phyloP scores from a whole-genome alignment of 2,113 vertebrate species.

The Baryphthengus martii region DNA sequence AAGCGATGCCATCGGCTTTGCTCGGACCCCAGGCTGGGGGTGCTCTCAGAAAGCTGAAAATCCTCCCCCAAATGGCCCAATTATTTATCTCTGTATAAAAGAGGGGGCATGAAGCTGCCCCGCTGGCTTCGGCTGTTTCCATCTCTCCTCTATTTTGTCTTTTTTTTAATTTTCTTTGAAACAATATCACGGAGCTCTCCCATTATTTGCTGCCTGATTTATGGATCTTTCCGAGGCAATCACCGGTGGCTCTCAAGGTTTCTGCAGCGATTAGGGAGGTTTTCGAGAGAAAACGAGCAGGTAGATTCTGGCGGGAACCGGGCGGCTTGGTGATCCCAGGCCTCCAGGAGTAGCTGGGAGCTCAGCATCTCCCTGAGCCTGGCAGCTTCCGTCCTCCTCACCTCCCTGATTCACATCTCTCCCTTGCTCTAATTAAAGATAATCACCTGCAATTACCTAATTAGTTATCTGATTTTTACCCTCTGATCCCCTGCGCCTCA shows the following conservation, averaged over 20 bases:
- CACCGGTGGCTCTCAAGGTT: not conserved
- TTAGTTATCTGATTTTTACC: not conserved
- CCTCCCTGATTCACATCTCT: not conserved
- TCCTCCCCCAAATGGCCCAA: not conserved
- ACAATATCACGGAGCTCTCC: not conserved
- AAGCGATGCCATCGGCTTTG: rapidly evolving
- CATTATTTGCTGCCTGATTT: not conserved
- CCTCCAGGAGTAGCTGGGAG: not conserved
- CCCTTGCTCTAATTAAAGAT: not conserved
- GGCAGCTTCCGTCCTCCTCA: not conserved
- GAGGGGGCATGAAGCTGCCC: rapidly evolving
- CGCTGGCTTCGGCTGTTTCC: not conserved
- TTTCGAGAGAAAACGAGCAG: not conserved
- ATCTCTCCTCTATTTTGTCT: not conserved
- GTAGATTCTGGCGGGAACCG: not conserved
- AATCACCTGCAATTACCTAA: not conserved
- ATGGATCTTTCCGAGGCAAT: not conserved
- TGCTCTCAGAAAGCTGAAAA: not conserved
- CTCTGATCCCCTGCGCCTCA: rapidly evolving
- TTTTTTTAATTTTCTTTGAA: not conserved
- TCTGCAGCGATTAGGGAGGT: not conserved
- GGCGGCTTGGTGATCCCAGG: rapidly evolving
- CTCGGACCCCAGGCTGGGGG: rapidly evolving
- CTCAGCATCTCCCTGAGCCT: not conserved
- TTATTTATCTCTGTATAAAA: not conserved